phyloP scores from a whole-genome alignment of 2,113 vertebrate species.

The Isurus oxyrinchus region DNA sequence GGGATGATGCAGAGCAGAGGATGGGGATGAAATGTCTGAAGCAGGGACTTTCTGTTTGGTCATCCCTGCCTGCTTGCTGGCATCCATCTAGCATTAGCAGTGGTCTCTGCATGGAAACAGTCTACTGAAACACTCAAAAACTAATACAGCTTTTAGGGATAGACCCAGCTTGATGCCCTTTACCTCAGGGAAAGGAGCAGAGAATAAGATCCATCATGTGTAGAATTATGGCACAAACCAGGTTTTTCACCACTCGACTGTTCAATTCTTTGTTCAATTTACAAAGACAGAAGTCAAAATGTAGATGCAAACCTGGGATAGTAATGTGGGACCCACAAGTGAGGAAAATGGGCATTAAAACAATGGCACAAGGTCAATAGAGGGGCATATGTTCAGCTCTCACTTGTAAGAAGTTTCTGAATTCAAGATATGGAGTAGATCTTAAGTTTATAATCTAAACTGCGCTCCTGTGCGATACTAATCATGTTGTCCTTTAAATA shows the following conservation, averaged over 20 bases:
- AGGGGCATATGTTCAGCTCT: not conserved
- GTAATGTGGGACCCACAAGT: not conserved
- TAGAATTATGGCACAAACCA: no score
- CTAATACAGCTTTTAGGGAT: no score
- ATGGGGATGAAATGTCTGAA: not conserved
- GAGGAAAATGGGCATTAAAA: not conserved
- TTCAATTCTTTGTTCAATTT: not conserved
- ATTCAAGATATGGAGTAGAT: not conserved
- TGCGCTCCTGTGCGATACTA: not conserved
- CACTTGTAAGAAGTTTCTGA: not conserved
- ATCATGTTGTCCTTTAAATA: not conserved
- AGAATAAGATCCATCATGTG: no score
- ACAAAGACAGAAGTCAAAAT: not conserved
- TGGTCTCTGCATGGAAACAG: not conserved
- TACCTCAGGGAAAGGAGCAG: no score
- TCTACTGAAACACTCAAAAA: not conserved
- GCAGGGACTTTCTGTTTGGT: not conserved
- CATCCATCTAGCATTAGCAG: not conserved
- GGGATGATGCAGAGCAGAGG: not conserved
- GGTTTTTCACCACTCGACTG: no score
- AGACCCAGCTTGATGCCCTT: no score
- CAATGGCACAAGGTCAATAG: no score
- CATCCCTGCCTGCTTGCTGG: not conserved
- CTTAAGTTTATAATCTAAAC: not conserved
- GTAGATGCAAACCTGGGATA: not conserved